Base-by-base conservation (phyloP, 1,140 invertebrate species). In the Eufriesea mexicana region DNA sequence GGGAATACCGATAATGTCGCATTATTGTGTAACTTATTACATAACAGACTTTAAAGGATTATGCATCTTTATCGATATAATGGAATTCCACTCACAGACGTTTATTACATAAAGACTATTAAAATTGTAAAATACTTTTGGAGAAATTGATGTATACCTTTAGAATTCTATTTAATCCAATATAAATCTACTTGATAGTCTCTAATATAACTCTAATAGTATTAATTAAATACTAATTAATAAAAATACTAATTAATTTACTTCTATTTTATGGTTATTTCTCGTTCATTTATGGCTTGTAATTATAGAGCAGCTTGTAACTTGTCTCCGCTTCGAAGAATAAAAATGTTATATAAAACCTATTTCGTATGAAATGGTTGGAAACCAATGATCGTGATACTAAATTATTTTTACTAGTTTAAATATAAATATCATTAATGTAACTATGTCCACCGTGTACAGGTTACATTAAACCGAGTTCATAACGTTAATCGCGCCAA, bases 401-500 rank as follows among this genome's bases (percentile, higher is more conserved):
- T 49, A 12, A 28, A 47, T 54, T n/a, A 5, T 49, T 25, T n/a
- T 6, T 18, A 47, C 49, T 42, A 47, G 25, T 12, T 12, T 20
- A 75, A 5, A 25, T 5, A 66, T 35, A 47, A 47, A 66, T 84
- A 66, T 42, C 10, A 55, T 55, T 55, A 51, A 70, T 20, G 35
- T 25, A 61, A 23, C 0, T 57, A 54, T 64, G 0, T 28, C 25
- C n/a, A 8, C 20, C n/a, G 28, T 28, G 1, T 57, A 47, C 16
- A 59, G n/a, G 42, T 61, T 35, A 74, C 5, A 67, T 59, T 70
- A 83, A 73, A 6, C 61, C 45, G 45, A 23, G 64, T 86, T 62
- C 49, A 28, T 55, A 61, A 68, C 12, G 23, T 54, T 62, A 20
- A 42, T 72, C 55, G 54, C n/a, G 59, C 51, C 45, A 18, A 9